These are phyloP conservation scores for Gouania willdenowi DNA, from an alignment of 2,797 vertebrate species.

Conservation along the genomic window DNA sequence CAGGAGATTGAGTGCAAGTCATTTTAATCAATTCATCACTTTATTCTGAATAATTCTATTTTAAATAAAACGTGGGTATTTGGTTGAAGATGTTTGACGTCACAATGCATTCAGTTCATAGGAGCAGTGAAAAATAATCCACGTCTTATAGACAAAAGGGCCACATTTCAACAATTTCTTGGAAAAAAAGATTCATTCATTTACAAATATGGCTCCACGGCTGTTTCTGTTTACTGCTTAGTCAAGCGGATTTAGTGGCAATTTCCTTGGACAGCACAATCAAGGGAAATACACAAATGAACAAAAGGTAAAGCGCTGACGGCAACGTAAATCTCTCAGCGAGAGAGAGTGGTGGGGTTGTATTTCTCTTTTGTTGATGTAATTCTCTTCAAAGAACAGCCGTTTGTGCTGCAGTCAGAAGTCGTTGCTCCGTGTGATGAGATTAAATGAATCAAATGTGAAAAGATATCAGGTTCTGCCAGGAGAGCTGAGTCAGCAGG, in stretches of 20 bases:
- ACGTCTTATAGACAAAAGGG: no score
- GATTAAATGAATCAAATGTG: conserved; percentile 43
- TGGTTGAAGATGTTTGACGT: neutral
- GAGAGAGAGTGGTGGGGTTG: neutral
- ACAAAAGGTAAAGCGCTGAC: no score
- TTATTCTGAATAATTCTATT: conserved; percentile 36
- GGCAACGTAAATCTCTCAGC: no score
- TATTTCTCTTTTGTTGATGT: neutral
- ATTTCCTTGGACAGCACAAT: neutral
- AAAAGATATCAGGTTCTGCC: conserved; percentile 43
- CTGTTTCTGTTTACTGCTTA: no score
- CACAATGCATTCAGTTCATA: neutral
- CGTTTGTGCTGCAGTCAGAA: conserved; percentile 10
- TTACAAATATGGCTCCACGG: no score
- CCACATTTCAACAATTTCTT: no score
- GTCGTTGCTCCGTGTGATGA: conserved; percentile 2
- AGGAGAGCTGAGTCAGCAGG: conserved; percentile 31
- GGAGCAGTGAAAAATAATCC: no score
- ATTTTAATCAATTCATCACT: conserved; percentile 53
- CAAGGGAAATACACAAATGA: neutral
- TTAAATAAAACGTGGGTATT: neutral
- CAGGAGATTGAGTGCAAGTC: conserved; percentile 42
- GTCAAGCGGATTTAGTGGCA: neutral
- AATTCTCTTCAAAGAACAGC: neutral
- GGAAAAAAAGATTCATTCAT: no score